phyloP scores from a whole-genome alignment of 2,113 vertebrate species.

The Shinisaurus crocodilurus region DNA sequence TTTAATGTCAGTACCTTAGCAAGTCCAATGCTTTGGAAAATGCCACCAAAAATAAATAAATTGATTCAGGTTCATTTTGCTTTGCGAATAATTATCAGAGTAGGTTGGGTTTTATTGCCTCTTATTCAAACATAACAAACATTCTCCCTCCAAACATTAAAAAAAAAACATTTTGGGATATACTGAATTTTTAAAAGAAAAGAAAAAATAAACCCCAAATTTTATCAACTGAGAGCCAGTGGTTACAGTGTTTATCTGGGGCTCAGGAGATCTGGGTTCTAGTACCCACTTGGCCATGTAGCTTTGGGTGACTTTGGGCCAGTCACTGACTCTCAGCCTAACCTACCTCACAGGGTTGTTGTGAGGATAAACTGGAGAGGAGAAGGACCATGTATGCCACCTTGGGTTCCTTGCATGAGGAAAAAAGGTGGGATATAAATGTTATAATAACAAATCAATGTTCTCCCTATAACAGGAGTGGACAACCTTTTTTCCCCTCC shows the following conservation, averaged over 20 bases:
- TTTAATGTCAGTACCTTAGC: slow-evolving; percentile 25
- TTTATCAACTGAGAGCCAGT: neutral
- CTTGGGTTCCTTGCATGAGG: too few relatives aligned
- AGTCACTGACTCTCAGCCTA: too few relatives aligned
- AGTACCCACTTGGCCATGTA: too few relatives aligned
- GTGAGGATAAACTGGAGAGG: too few relatives aligned
- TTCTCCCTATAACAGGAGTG: neutral
- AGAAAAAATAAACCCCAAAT: neutral
- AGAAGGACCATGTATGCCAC: too few relatives aligned
- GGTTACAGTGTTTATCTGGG: too few relatives aligned
- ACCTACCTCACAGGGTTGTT: too few relatives aligned
- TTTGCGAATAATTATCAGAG: slow-evolving; percentile 7
- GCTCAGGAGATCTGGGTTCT: too few relatives aligned
- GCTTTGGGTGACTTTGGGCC: too few relatives aligned
- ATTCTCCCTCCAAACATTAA: neutral
- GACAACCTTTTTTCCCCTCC: too few relatives aligned
- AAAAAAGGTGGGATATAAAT: too few relatives aligned
- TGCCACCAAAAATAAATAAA: neutral
- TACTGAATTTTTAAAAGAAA: neutral
- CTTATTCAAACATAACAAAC: neutral
- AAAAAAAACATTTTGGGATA: neutral
- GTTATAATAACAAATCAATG: too few relatives aligned
- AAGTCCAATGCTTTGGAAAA: slow-evolving; percentile 30
- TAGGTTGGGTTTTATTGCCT: neutral
- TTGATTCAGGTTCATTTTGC: slow-evolving; percentile 1